Evolutionary conservation across 2,797 vertebrate genomes (phyloP), one percentile per base, ranked within the genome.

Genomic region (Sciurus carolinensis): DNA sequence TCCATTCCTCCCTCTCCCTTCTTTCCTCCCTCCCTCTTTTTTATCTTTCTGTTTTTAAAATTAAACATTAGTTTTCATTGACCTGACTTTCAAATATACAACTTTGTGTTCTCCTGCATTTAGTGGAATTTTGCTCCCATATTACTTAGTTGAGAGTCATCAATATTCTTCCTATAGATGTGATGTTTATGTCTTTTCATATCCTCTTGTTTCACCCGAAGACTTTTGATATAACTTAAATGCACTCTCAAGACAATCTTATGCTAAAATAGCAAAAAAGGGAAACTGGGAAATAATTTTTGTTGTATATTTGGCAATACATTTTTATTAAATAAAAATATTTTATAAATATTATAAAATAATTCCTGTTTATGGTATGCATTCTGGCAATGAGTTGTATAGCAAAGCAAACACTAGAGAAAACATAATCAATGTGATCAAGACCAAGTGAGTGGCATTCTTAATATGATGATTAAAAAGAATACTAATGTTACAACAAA

Each of bases 341-440:
- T 42, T 87, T 87, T 93, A 76, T 33, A 44, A 80, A 50, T 8
- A 57, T 85, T 57, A 81, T 79, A 50, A 66, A 95, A 84, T 86
- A 26, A 81, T 71, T 80, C 1, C 14, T 83, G 11, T 13, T 84
- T 96, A 71, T 67, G 82, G 82, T 42, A 77, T 57, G n/a, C 17
- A 52, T 67, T 44, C 91, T 85, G 5, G 18, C 8, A 75, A 30
- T 44, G 26, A 67, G 12, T 90, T 47, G 44, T 6, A 24, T 59
- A 86, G 17, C 11, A 93, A 83, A 57, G 3, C 24, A 42, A 93
- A 87, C 84, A 66, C 20, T 73, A 90, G 33, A 91, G 69, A 39
- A 33, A 89, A 91, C 4, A 87, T 20, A 93, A 67, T 50, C 57
- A 80, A 76, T 77, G 30, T 71, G n/a, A 75, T 4, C 47, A 8